A percentile compares a stretch with the other conserved stretches of the same genome.
These are phyloP conservation scores for Tragelaphus strepsiceros DNA, from an alignment of 2,113 vertebrate species.

Conservation along the genomic window DNA sequence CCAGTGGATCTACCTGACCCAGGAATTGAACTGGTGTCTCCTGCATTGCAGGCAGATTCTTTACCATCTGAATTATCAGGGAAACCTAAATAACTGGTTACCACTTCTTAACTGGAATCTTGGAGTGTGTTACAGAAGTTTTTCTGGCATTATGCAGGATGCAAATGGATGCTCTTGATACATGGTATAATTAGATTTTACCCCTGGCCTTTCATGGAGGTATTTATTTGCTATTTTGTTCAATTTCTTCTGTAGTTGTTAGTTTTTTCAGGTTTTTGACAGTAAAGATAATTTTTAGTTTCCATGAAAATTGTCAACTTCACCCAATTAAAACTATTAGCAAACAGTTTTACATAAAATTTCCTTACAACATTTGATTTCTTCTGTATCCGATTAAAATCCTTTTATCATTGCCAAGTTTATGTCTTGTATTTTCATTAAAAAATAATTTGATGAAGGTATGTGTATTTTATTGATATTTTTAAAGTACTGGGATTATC, in stretches of 20 bases:
- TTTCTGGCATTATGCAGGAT: background rate
- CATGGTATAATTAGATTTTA: background rate
- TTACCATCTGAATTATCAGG: background rate
- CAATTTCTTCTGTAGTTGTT: background rate
- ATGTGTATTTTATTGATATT: background rate
- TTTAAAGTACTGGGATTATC: background rate
- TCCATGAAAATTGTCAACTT: background rate
- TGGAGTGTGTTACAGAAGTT: background rate
- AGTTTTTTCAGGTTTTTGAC: background rate
- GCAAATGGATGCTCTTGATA: background rate
- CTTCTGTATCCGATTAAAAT: background rate
- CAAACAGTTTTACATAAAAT: background rate
- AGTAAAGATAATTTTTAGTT: background rate
- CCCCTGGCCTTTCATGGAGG: background rate
- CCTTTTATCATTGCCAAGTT: background rate
- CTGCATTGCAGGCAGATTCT: background rate
- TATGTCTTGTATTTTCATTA: background rate
- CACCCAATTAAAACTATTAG: background rate
- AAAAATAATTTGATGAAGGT: background rate
- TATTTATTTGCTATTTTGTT: background rate
- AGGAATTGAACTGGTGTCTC: fast-evolving
- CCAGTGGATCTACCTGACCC: background rate
- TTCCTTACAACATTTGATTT: background rate
- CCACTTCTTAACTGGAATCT: background rate
- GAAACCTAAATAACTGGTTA: background rate